A percentile compares a stretch with the other conserved stretches of the same genome.
Conservation (phyloP, 2,113 vertebrate genomes). For the Cyprinodon tularosa region DNA sequence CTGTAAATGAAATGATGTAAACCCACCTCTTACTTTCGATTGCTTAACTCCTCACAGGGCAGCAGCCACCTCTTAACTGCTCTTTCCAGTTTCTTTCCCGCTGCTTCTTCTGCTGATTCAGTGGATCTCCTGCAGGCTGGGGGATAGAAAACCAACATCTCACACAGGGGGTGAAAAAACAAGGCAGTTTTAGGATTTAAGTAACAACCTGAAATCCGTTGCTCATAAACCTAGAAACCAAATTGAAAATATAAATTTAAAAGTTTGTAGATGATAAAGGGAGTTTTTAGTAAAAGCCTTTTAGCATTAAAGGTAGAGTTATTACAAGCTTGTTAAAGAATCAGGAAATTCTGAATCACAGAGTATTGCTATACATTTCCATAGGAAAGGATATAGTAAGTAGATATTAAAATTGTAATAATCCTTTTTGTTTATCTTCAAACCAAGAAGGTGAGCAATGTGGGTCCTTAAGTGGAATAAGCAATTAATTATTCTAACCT, state of each 20-base stretch:
- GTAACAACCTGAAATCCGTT: background rate
- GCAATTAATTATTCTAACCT: too few species aligned
- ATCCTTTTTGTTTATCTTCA: background rate
- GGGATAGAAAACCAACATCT: background rate
- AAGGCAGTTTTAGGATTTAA: background rate
- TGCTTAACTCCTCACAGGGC: conserved; percentile 34
- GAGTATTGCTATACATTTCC: background rate
- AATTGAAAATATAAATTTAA: background rate
- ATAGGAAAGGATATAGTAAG: background rate
- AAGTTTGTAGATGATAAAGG: background rate
- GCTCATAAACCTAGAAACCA: background rate
- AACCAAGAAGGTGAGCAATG: background rate
- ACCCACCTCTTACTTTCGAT: conserved; percentile 19
- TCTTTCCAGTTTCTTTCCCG: conserved; percentile 11
- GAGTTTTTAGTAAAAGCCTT: too few species aligned
- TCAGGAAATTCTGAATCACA: background rate
- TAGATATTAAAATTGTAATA: background rate
- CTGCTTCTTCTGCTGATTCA: conserved; percentile 13
- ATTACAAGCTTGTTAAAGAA: background rate
- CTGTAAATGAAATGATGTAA: conserved; percentile 50
- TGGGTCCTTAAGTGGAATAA: background rate
- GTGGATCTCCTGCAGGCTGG: conserved; percentile 15
- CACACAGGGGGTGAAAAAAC: background rate
- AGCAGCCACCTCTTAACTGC: conserved; percentile 9
- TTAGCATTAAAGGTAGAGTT: too few species aligned